Evolutionary conservation across 1,140 invertebrate genomes (phyloP).

Genomic region (Coptotermes formosanus): DNA sequence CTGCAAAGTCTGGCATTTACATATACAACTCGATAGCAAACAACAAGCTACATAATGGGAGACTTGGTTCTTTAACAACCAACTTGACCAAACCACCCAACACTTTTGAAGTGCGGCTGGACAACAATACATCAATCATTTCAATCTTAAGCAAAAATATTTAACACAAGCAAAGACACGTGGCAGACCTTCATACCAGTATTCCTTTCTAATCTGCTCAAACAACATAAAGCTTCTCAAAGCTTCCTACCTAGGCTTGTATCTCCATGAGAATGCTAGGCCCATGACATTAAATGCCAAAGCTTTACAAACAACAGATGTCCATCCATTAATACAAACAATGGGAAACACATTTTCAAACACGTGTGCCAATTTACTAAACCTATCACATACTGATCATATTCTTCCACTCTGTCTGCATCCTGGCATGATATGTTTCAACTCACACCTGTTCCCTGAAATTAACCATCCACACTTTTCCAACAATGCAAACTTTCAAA

Average conservation of each 20-base stretch:
- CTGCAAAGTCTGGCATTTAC: no score
- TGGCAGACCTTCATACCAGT: not conserved
- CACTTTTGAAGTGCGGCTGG: not conserved
- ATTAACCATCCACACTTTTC: not conserved
- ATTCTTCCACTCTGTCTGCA: not conserved
- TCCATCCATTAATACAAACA: not conserved
- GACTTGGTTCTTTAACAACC: not conserved
- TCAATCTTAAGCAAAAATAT: not conserved
- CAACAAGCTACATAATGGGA: not conserved
- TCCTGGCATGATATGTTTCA: not conserved
- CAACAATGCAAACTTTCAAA: slow-evolving; percentile 7
- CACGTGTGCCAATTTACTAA: not conserved
- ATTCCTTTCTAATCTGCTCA: not conserved
- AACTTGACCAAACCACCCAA: slow-evolving; percentile 10
- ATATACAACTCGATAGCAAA: not conserved
- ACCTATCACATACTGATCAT: not conserved
- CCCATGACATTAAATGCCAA: not conserved
- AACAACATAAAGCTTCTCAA: slow-evolving; percentile 16
- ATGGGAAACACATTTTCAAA: not conserved
- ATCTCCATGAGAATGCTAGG: not conserved
- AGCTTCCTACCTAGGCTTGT: not conserved
- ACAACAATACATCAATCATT: slow-evolving; percentile 2
- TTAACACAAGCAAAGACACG: slow-evolving; percentile 1
- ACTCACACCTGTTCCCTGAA: not conserved
- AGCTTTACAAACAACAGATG: not conserved